Base-by-base conservation (phyloP, 2,888 invertebrate genomes). In the Leucophora obtusa region DNA sequence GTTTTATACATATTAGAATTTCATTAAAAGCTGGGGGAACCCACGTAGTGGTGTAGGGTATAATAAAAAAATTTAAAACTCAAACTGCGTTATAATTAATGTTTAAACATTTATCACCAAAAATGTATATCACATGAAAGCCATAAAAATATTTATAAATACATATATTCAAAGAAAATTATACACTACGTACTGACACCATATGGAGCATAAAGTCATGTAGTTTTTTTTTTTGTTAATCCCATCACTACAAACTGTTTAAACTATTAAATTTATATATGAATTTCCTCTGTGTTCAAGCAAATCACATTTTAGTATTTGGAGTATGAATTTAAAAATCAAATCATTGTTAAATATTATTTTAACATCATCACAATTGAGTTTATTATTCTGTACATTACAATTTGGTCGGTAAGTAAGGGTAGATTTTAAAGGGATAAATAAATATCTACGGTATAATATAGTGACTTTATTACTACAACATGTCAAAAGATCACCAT, bases 61-160 rank as follows among this genome's bases (percentile, higher is more conserved):
- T n/a, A 65, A 63, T 82, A 82, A 85, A 83, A 18, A 47, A 17
- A 7, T 38, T 63, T 21, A 53, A 83, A 77, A 80, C 83, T 84
- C 84, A 82, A 85, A 85, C 86, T 82, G 86, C 83, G 86, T 85
- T 84, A 86, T 87, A 87, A 87, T 87, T 87, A 87, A 88, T 88
- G 87, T 85, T 82, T 71, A 38, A 81, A 82, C 79, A 84, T 80
- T 82, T 81, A 83, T 85, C 82, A 68, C 21, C 33, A 24, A 11
- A 47, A 63, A 59, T 35, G 43, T 43, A 33, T 43, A 59, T 65
- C 28, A 54, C 15, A 35, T 58, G 59, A 73, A 6, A 54, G 59
- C 54, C 63, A 63, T 33, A 54, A 56, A 58, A 6, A 15, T 35
- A 8, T 63, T 63, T 35, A 56, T 8, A 10, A 72, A n/a, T n/a